phyloP scores from a whole-genome alignment of 2,888 invertebrate genomes.

The Hydroisotoma schaefferi region DNA sequence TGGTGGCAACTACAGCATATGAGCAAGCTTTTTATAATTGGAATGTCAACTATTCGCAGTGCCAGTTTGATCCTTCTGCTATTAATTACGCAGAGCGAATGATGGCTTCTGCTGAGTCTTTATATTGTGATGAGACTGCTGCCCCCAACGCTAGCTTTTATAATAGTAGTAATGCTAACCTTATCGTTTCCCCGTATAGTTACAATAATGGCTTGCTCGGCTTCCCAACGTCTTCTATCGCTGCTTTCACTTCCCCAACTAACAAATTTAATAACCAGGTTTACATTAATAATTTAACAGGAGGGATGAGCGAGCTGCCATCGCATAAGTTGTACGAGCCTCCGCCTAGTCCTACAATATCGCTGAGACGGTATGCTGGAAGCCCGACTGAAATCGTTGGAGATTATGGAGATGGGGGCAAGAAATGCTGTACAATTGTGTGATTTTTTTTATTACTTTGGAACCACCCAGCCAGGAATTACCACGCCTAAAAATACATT shows the following conservation, averaged over 20 bases:
- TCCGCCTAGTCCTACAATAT: conserved; percentile 45
- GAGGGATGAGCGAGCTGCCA: conserved; percentile 31
- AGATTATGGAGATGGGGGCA: conserved; percentile 43
- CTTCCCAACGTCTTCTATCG: not conserved
- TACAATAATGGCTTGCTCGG: not conserved
- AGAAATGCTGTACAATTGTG: conserved; percentile 45
- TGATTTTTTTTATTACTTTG: too few species aligned
- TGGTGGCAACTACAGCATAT: conserved; percentile 12
- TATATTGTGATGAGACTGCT: too few species aligned
- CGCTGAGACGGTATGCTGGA: conserved; percentile 41
- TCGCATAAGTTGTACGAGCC: conserved; percentile 29
- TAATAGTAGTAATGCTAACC: not conserved
- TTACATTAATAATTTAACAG: conserved; percentile 39
- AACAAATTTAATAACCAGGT: conserved; percentile 30
- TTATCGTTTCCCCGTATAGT: not conserved
- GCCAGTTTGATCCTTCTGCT: conserved; percentile 31
- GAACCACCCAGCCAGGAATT: too few species aligned
- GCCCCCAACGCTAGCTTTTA: not conserved
- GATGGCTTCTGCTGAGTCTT: not conserved
- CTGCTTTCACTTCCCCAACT: not conserved
- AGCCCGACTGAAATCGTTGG: conserved; percentile 41
- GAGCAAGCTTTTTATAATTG: conserved; percentile 16
- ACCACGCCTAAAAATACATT: too few species aligned
- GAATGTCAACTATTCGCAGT: conserved; percentile 19
- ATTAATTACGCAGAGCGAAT: conserved; percentile 10